phyloP scores from a whole-genome alignment of 2,113 vertebrate genomes.

The Acanthochromis polyacanthus region DNA sequence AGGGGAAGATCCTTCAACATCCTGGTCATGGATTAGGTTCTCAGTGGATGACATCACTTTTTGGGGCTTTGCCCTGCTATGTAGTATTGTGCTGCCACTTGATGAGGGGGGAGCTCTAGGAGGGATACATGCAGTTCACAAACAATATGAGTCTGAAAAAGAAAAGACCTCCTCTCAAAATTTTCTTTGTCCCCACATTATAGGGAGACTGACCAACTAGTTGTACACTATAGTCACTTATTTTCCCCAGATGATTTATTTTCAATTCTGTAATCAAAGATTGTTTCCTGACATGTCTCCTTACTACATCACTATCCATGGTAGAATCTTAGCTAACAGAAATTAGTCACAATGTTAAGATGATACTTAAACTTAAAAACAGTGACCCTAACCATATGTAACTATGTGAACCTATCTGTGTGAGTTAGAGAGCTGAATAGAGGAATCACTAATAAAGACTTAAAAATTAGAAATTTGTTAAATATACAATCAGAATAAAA shows the following conservation, averaged over 20 bases:
- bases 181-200: constrained; percentile 47
- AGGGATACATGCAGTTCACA: constrained; percentile 26
- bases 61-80: constrained; percentile 55
- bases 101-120: constrained; percentile 37
- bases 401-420: neutral
- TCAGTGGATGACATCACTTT: constrained; percentile 71
- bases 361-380: too few relatives aligned
- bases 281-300: neutral
- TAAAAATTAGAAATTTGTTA: too few relatives aligned
- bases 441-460: too few relatives aligned
- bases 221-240: constrained; percentile 48
- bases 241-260: constrained; percentile 14
- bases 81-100: constrained; percentile 63
- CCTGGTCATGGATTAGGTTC: constrained; percentile 71
- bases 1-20: constrained; percentile 53
- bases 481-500: too few relatives aligned
- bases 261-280: too few relatives aligned
- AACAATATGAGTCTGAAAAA: constrained; percentile 55
- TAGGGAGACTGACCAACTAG: constrained; percentile 36
- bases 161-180: constrained; percentile 53
- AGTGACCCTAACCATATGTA: too few relatives aligned
- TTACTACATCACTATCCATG: neutral
- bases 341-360: too few relatives aligned
- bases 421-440: neutral
- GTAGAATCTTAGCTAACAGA: neutral